phyloP scores from a whole-genome alignment of 2,797 vertebrate species.

The Halcyon chelicuti region DNA sequence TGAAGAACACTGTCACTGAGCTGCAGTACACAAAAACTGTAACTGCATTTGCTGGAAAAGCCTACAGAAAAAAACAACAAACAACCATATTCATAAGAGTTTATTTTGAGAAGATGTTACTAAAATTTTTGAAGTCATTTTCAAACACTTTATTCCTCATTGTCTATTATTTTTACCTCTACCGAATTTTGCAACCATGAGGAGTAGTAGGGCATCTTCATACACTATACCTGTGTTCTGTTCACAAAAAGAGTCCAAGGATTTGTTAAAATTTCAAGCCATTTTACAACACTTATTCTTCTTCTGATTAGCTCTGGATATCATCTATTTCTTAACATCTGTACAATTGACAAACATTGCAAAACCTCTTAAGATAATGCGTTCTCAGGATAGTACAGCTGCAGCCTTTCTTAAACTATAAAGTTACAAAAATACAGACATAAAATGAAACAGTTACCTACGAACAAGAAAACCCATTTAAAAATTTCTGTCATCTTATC shows the following conservation, averaged over 20 bases:
- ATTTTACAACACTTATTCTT: neutral
- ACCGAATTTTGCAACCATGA: neutral
- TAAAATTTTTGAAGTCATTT: neutral
- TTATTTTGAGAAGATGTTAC: neutral
- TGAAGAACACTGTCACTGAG: conserved; percentile 90
- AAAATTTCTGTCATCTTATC: neutral
- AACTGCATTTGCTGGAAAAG: conserved; percentile 89
- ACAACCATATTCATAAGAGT: neutral
- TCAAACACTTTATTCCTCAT: neutral
- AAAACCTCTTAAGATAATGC: neutral
- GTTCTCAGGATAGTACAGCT: neutral
- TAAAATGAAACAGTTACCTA: neutral
- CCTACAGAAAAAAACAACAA: conserved; percentile 77
- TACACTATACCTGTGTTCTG: neutral
- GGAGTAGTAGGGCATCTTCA: neutral
- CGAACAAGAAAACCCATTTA: neutral
- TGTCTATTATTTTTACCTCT: neutral
- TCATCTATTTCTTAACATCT: neutral
- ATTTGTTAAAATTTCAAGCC: neutral
- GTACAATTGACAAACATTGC: neutral
- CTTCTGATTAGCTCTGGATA: neutral
- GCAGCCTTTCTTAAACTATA: neutral
- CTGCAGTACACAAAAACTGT: conserved; percentile 93
- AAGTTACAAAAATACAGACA: neutral
- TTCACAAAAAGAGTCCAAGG: neutral